phyloP scores from a whole-genome alignment of 2,797 vertebrate genomes.

The Pteropus rufus region DNA sequence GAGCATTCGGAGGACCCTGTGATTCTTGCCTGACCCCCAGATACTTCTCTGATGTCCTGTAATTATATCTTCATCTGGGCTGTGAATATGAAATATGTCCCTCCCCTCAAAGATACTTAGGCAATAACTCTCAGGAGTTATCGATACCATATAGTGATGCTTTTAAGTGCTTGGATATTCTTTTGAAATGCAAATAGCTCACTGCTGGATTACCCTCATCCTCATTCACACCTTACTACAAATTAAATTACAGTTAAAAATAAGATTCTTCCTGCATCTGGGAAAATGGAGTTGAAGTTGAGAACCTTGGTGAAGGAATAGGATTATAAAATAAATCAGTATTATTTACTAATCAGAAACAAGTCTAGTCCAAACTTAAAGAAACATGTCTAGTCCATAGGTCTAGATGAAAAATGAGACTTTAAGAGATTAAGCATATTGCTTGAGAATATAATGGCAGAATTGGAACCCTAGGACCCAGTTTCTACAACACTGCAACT shows the following conservation, averaged over 20 bases:
- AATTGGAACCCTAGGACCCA: not conserved
- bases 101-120: not conserved
- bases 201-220: not conserved
- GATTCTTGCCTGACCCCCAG: not conserved
- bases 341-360: not conserved
- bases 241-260: not conserved
- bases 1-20: not conserved
- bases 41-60: not conserved
- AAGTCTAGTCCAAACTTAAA: not conserved
- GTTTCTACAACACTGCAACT: not conserved
- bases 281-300: not conserved
- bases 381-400: not conserved
- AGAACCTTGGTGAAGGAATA: not conserved
- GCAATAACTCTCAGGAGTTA: not conserved
- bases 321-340: not conserved
- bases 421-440: not conserved
- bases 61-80: not conserved
- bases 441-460: not conserved
- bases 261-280: not conserved
- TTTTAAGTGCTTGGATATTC: not conserved
- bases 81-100: not conserved
- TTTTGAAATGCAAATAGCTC: not conserved
- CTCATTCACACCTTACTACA: not conserved
- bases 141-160: not conserved
- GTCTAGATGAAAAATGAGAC: not conserved